Conservation (phyloP, 2,888 invertebrate genomes). For the Tolmerus cingulatus region DNA sequence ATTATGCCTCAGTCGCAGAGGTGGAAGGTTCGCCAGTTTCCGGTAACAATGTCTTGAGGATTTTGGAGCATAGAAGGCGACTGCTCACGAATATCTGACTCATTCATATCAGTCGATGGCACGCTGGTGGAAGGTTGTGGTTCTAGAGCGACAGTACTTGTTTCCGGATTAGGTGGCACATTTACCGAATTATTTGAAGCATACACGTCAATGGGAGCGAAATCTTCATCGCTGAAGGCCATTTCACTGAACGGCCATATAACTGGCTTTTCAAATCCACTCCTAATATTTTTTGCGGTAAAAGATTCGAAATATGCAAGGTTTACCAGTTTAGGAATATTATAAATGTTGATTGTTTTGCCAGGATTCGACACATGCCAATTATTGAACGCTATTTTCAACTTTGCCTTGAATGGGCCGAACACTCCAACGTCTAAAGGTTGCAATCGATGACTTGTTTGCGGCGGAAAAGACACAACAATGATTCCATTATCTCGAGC, state of each 20-base stretch:
- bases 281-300: neutral
- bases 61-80: constrained; percentile 17
- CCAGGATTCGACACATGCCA: neutral
- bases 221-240: neutral
- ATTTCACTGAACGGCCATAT: neutral
- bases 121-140: neutral
- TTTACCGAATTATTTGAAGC: neutral
- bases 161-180: neutral
- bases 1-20: constrained; percentile 27
- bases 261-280: neutral
- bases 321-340: neutral
- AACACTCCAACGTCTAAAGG: constrained; percentile 46
- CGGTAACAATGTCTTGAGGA: constrained; percentile 25
- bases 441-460: constrained; percentile 35
- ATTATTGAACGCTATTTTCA: constrained; percentile 42
- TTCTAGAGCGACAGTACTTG: neutral
- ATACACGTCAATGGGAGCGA: neutral
- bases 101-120: constrained; percentile 31
- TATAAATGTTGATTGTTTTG: neutral
- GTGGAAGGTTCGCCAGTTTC: constrained; percentile 37
- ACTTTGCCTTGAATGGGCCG: constrained; percentile 44
- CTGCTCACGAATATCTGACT: neutral
- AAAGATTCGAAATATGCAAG: neutral
- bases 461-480: neutral
- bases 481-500: neutral